Conservation (phyloP, 2,888 invertebrate genomes). For the Petrolisthes cinctipes region DNA sequence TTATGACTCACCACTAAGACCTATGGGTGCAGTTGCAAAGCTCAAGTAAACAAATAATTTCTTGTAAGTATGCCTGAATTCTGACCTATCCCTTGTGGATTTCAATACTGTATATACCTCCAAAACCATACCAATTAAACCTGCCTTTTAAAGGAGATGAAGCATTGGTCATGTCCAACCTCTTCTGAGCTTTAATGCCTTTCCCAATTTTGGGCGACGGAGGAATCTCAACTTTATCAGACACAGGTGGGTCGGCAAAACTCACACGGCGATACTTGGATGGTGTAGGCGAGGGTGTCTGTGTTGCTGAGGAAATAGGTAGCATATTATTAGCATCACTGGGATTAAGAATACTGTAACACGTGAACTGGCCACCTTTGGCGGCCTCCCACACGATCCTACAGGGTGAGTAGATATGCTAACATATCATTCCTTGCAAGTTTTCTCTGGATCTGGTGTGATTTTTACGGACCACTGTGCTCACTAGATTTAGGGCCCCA, state of each 20-base stretch:
- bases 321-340: neutral
- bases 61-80: too few species aligned
- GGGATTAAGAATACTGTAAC: too few species aligned
- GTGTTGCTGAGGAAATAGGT: conserved; percentile 21
- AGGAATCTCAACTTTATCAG: conserved; percentile 66
- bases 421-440: neutral
- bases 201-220: conserved; percentile 40
- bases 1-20: too few species aligned
- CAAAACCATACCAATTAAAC: neutral
- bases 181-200: conserved; percentile 60
- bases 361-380: too few species aligned
- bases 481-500: too few species aligned
- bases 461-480: too few species aligned
- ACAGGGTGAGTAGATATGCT: neutral
- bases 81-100: too few species aligned
- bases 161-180: conserved; percentile 63
- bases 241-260: conserved; percentile 66
- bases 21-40: too few species aligned
- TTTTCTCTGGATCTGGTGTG: too few species aligned
- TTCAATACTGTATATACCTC: too few species aligned
- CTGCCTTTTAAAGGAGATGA: conserved; percentile 43
- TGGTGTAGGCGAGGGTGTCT: conserved; percentile 50
- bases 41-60: too few species aligned
- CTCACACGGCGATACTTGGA: conserved; percentile 63
- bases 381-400: too few species aligned